Conservation (phyloP, 2,888 invertebrate species). For the Pharmacophagus antenor region DNA sequence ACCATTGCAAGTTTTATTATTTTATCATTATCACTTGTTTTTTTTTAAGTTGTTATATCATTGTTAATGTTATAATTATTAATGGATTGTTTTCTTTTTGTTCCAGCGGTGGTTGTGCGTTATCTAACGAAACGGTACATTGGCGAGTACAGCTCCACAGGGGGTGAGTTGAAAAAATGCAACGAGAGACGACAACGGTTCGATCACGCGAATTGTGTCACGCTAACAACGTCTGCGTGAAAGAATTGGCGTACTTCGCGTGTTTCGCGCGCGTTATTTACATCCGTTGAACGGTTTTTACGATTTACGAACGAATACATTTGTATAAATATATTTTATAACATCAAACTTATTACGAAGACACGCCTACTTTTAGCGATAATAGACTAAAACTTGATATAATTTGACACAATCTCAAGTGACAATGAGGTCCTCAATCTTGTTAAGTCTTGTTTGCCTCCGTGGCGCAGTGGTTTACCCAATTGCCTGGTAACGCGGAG, state of each 20-base stretch:
- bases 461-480: too few species aligned
- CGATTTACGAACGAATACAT: background rate
- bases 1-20: too few species aligned
- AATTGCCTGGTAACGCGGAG: too few species aligned
- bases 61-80: background rate
- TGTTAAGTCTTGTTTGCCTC: too few species aligned
- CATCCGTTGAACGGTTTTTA: background rate
- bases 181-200: constrained; percentile 5
- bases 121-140: constrained; percentile 90
- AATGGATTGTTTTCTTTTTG: constrained; percentile 54
- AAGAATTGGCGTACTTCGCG: constrained; percentile 1
- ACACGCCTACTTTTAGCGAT: too few species aligned
- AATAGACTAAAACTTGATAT: too few species aligned
- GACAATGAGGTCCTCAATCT: too few species aligned
- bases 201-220: constrained; percentile 10
- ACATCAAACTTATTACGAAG: too few species aligned
- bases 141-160: constrained; percentile 90
- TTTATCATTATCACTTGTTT: too few species aligned
- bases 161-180: constrained; percentile 81
- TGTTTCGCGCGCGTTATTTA: background rate
- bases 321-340: background rate
- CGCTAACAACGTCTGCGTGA: background rate
- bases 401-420: too few species aligned
- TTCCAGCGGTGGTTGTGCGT: constrained; percentile 89
- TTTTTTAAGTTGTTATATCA: too few species aligned